Percentiles rank a stretch among this genome's conserved stretches.
Evolutionary conservation across 2,797 vertebrate species (phyloP).

Genomic region (Galago senegalensis): DNA sequence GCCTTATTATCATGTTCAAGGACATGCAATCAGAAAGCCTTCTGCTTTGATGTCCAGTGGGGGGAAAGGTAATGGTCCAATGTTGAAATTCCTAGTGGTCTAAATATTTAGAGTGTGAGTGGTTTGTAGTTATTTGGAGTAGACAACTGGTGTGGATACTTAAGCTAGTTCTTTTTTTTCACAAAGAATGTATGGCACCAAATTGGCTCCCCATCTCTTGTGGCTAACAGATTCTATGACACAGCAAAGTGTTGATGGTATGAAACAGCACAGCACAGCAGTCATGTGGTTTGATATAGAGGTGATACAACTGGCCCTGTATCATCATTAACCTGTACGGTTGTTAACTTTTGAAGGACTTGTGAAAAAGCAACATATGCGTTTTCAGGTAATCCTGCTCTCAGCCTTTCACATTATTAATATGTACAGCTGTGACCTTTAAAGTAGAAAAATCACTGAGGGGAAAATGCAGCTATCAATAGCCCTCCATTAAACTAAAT

Average conservation of each 20-base stretch:
- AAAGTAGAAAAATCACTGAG: slow-evolving; percentile 26
- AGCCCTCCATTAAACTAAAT: slow-evolving; percentile 65
- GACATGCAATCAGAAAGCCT: not conserved
- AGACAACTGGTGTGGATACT: not conserved
- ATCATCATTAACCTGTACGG: not conserved
- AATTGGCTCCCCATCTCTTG: not conserved
- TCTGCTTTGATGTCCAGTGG: slow-evolving; percentile 42
- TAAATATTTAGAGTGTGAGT: slow-evolving; percentile 74
- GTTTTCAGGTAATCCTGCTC: slow-evolving; percentile 39
- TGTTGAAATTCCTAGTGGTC: slow-evolving; percentile 64
- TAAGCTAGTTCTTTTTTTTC: slow-evolving; percentile 45
- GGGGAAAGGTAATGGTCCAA: slow-evolving; percentile 71
- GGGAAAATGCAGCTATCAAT: not conserved
- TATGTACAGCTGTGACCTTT: slow-evolving; percentile 16
- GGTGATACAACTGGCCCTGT: not conserved
- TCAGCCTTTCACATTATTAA: slow-evolving; percentile 52
- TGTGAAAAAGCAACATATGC: not conserved
- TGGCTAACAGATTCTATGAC: not conserved
- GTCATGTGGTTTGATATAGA: not conserved
- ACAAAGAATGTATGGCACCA: not conserved
- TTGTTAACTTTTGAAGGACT: slow-evolving; percentile 50
- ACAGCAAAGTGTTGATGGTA: not conserved
- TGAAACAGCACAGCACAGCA: not conserved
- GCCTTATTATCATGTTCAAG: slow-evolving; percentile 67
- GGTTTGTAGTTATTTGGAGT: slow-evolving; percentile 71